A percentile compares a stretch with the other conserved stretches of the same genome.
These are phyloP conservation scores for Alfaro cultratus DNA, from an alignment of 2,797 vertebrate species.

Conservation along the genomic window DNA sequence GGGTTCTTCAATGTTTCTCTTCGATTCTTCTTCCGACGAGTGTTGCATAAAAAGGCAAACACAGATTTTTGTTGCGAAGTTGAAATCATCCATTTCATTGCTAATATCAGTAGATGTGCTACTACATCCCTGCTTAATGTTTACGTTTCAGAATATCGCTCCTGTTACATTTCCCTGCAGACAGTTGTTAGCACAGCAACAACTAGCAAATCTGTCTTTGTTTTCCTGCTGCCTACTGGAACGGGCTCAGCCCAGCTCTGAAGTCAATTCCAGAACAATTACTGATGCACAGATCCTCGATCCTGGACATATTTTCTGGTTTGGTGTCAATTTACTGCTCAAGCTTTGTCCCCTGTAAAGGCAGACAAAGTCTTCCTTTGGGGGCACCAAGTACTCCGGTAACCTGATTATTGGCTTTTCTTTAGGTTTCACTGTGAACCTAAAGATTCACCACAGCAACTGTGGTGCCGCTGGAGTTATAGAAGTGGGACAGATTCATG, in stretches of 20 bases:
- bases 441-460: background rate
- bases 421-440: constrained; percentile 27
- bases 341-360: constrained; percentile 16
- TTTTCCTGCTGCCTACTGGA: background rate
- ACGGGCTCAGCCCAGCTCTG: background rate
- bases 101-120: background rate
- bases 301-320: constrained; percentile 9
- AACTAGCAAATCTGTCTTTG: background rate
- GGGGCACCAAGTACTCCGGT: constrained; percentile 25
- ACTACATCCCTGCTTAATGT: background rate
- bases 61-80: background rate
- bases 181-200: background rate
- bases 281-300: constrained; percentile 5
- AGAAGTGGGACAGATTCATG: constrained; percentile 41
- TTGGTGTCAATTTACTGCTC: constrained; percentile 27
- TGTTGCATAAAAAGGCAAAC: background rate
- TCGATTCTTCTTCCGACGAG: background rate
- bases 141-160: background rate
- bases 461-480: constrained; percentile 17
- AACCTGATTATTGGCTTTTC: constrained; percentile 26
- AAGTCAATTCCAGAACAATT: background rate
- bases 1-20: background rate
- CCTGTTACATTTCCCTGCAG: background rate
- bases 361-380: constrained; percentile 28
- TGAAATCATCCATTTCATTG: background rate